Conservation (phyloP, 2,888 invertebrate genomes). For the Ectemnius continuus region DNA sequence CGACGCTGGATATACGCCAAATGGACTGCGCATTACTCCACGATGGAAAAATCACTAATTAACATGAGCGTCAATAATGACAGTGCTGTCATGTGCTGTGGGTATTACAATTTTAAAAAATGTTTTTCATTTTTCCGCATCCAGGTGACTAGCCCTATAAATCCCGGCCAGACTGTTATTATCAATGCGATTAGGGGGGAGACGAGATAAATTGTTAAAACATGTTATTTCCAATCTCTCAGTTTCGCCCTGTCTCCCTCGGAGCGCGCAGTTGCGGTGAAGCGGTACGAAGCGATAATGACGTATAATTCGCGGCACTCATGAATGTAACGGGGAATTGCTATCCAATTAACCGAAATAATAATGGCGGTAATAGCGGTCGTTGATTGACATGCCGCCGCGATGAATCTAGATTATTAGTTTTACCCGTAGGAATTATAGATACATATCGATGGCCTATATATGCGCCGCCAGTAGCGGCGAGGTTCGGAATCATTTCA, state of each 20-base stretch:
- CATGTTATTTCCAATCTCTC: not conserved
- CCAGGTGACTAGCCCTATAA: not conserved
- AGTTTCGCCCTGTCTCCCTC: not conserved
- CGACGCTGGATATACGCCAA: too few relatives aligned
- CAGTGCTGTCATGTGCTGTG: not conserved
- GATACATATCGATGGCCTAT: conserved; percentile 14
- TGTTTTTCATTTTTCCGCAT: not conserved
- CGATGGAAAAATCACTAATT: too few relatives aligned
- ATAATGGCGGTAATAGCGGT: conserved; percentile 49
- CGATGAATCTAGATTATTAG: conserved; percentile 48
- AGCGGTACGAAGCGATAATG: conserved; percentile 43
- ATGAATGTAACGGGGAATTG: conserved; percentile 51
- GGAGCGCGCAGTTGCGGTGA: not conserved
- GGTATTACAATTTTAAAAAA: not conserved
- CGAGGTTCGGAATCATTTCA: too few relatives aligned
- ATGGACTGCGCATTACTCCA: too few relatives aligned
- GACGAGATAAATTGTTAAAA: not conserved
- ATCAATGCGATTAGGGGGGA: not conserved
- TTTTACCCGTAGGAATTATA: conserved; percentile 28
- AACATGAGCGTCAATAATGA: not conserved
- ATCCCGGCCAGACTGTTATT: not conserved
- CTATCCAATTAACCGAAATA: conserved; percentile 58
- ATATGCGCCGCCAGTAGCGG: not conserved
- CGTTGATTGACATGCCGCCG: conserved; percentile 48
- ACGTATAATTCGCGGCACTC: conserved; percentile 41